Base-by-base conservation (phyloP, 2,888 invertebrate genomes). In the Eristalis pertinax region DNA sequence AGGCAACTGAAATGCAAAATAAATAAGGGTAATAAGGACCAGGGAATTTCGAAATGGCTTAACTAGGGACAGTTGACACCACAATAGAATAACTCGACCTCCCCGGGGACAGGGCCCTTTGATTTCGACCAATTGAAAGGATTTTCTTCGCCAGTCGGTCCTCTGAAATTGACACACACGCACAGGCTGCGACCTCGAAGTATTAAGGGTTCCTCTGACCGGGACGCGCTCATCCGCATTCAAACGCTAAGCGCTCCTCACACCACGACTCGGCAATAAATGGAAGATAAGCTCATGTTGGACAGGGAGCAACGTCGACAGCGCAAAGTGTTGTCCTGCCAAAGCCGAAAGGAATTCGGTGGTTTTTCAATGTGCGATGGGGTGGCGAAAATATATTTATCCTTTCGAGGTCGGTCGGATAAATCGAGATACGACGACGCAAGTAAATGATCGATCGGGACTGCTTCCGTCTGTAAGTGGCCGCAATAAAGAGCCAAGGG, bases 401-500 rank as follows among this genome's bases (percentile, higher is more conserved):
- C 75, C 83, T 70, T 86, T 56, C 13, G 35, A 69, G 77, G 76
- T 76, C 19, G 58, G 43, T n/a, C n/a, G 69, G 24, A 73, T 68
- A 78, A 67, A 82, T 78, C 65, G 77, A 77, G 78, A 50, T 19
- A 50, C 82, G 72, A 79, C 83, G 78, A 72, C 67, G 70, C 78
- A 74, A 72, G 24, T 32, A 65, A 79, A 79, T 83, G 83, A 86
- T 86, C 75, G 72, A 86, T 86, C 58, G 74, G 67, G n/a, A 78
- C 64, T 29, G 32, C n/a, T 70, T 50, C 19, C 43, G 24, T 43
- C 72, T 60, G 32, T 76, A 72, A 84, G 84, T 76, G 81, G 26
- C 38, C 60, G 7, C 29, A 38, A 56, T 35, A 56, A 32, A 38
- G 56, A 56, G 50, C 50, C 19, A 50, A 19, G 13, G 32, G 11